Evolutionary conservation across 2,888 invertebrate genomes (phyloP), one percentile per base, ranked within the genome.

Genomic region (Molorchus minor): DNA sequence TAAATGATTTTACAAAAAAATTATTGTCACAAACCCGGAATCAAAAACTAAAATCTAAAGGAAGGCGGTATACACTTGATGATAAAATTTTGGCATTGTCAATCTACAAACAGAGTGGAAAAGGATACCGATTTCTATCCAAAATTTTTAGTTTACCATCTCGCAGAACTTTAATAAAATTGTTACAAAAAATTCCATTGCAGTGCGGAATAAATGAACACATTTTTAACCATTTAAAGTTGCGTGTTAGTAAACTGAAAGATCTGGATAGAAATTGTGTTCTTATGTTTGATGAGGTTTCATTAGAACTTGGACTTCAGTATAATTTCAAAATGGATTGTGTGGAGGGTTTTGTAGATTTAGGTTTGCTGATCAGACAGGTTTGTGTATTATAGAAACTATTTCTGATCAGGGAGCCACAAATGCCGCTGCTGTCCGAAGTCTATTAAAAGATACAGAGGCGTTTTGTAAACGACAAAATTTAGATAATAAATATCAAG

Each of bases 401-500:
- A n/a, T n/a, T n/a, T n/a, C n/a, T n/a, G n/a, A n/a, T n/a, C n/a
- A n/a, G n/a, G n/a, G n/a, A n/a, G n/a, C n/a, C n/a, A n/a, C n/a
- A n/a, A n/a, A n/a, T n/a, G n/a, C n/a, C n/a, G n/a, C n/a, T n/a
- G n/a, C n/a, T n/a, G n/a, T n/a, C n/a, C n/a, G n/a, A n/a, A n/a
- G n/a, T n/a, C n/a, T n/a, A n/a, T n/a, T n/a, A n/a, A n/a, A n/a
- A n/a, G n/a, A 64, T 4, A 64, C 58, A 15, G 45, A 55, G 5
- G 49, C 19, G n/a, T 29, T 63, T n/a, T 62, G 49, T 40, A 5
- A 56, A 10, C 10, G 29, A 35, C 13, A 58, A 10, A 41, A 44
- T 7, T 13, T 47, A 33, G 44, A 64, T n/a, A 62, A 65, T 36
- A 30, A 16, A 30, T 52, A 25, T 17, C 54, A 55, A 49, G 58